A percentile compares a stretch with the other conserved stretches of the same genome.
Conservation (phyloP, 35 echinoderm and acorn worm genomes). For the Lytechinus variegatus region DNA sequence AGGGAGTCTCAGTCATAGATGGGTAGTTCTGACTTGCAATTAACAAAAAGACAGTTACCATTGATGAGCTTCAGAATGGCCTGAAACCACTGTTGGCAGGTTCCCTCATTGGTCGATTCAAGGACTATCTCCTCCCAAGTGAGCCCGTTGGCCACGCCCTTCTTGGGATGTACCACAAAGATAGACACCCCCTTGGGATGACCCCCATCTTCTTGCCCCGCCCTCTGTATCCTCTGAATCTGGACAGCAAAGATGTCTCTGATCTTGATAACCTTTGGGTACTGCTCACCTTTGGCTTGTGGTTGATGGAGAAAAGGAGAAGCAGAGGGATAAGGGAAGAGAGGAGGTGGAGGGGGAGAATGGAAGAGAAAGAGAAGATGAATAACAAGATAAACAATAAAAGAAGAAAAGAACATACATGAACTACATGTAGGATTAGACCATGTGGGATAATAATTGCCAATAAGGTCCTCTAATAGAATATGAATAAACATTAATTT, state of each 20-base stretch:
- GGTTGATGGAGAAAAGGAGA: neutral
- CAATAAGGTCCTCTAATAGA: too few relatives aligned
- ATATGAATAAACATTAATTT: too few relatives aligned
- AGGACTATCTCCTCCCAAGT: conserved; percentile 42
- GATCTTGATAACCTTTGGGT: neutral
- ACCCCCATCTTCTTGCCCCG: conserved; percentile 34
- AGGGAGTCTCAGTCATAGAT: too few relatives aligned
- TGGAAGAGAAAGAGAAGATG: neutral
- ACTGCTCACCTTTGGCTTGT: conserved; percentile 27
- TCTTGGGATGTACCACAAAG: conserved; percentile 43
- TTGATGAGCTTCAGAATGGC: conserved; percentile 38
- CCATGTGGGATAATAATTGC: too few relatives aligned
- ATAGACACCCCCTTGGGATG: conserved; percentile 64
- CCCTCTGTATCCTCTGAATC: conserved; percentile 55
- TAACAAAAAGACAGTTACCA: neutral
- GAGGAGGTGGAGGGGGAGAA: neutral
- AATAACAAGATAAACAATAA: too few relatives aligned
- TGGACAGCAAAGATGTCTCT: conserved; percentile 65
- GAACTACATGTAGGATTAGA: too few relatives aligned
- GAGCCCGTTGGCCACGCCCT: conserved; percentile 49
- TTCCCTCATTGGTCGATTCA: conserved; percentile 50
- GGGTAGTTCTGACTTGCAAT: too few relatives aligned
- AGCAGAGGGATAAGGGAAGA: neutral
- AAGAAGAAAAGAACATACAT: too few relatives aligned
- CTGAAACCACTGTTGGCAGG: conserved; percentile 59